Base-by-base conservation (phyloP, 2,888 invertebrate species). In the Caenorhabditis auriculariae region DNA sequence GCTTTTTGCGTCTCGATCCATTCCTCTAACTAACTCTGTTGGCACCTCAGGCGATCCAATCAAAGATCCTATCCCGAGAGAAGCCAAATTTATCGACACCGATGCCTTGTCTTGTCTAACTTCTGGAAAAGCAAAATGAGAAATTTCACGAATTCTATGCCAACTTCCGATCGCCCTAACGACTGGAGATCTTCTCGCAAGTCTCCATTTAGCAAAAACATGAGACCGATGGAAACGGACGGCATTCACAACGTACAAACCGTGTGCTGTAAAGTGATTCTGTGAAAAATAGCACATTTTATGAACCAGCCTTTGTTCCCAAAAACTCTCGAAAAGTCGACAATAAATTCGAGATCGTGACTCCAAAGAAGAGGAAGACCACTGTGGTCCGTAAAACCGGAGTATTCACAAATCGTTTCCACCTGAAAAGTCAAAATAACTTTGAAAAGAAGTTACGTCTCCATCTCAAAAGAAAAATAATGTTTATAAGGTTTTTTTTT, bases 261-360 rank as follows among this genome's bases (percentile, higher is more conserved):
- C 60, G 17, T 4, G 37, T 2, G 47, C 47, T 47, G 47, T 7
- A 43, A 21, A 24, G 5, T 24, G 32, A 45, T 19, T 26, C 19
- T 12, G 27, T 24, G 17, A 42, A 26, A 28, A 28, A 7, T 9
- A 29, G 3, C 32, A 17, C 5, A 5, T 29, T 19, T 19, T 2
- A 12, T 19, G 17, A 21, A 21, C 27, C 6, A 26, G n/a, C n/a
- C n/a, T n/a, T n/a, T n/a, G n/a, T n/a, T n/a, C n/a, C n/a, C n/a
- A 35, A 60, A 60, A 17, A 60, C 39, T 42, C 52, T 49, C 15
- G 54, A 54, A 19, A 54, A 53, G 24, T 60, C 60, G 26, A 60
- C 60, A 26, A 60, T 52, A 32, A 60, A 60, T 27, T 60, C 60
- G 32, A 60, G 55, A 41, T 60, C 60, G 35, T 60, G 60, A 44